Base-by-base conservation (phyloP, 2,888 invertebrate species). In the Pemphredon lugubris region DNA sequence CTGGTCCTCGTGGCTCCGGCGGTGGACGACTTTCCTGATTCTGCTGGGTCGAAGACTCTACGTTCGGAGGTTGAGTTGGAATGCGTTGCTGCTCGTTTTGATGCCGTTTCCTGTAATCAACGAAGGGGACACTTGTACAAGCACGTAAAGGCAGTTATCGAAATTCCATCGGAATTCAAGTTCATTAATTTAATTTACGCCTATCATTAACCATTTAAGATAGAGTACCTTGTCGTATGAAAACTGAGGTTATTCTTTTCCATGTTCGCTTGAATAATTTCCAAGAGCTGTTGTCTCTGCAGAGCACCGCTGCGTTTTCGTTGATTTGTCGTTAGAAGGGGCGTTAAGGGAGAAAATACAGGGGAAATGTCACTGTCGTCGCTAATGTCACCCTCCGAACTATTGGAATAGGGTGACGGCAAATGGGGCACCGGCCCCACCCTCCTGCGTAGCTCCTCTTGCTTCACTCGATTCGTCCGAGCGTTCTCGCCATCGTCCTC, bases 181-280 rank as follows among this genome's bases (percentile, higher is more conserved):
- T n/a, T n/a, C n/a, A n/a, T n/a, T n/a, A n/a, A n/a, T n/a, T n/a
- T n/a, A n/a, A n/a, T n/a, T n/a, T n/a, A n/a, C n/a, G n/a, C n/a
- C n/a, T n/a, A n/a, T n/a, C n/a, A n/a, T n/a, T n/a, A n/a, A n/a
- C n/a, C n/a, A n/a, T n/a, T n/a, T n/a, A n/a, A n/a, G n/a, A n/a
- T n/a, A n/a, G n/a, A n/a, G n/a, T 90, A 95, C 95, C 95, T 94
- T 88, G 94, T 93, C 89, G 94, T 92, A 92, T 95, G 95, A 93
- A 95, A 95, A 93, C 94, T 94, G 92, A 95, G 91, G 90, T 95
- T 95, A 91, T 96, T 96, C 90, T 96, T 96, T 90, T 96, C 96
- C 96, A 97, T 96, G 90, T 96, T 96, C 79, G 96, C 95, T 90
- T 96, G 95, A 87, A 96, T 95, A 85, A 96, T 95, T 91, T 96